Base-by-base conservation (phyloP, 2,113 vertebrate genomes). In the Vulpes vulpes region DNA sequence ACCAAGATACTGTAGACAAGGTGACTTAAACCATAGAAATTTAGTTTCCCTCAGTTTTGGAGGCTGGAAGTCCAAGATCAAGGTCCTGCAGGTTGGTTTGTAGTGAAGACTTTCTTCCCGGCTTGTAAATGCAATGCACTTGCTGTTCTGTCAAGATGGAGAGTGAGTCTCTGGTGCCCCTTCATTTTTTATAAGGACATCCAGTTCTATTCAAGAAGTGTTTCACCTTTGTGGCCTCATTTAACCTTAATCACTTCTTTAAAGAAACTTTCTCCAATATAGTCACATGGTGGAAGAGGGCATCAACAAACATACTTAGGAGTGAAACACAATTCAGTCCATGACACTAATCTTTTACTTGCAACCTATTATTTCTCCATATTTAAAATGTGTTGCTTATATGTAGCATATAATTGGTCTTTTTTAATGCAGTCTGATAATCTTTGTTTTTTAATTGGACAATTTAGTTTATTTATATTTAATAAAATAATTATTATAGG, bases 391-490 rank as follows among this genome's bases (percentile, higher is more conserved):
- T 78, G 25, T 88, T 43, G 11, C 20, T 82, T 60, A 5, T 87
- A 51, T 38, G 53, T 16, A 67, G 69, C 19, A 67, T 76, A 25
- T 27, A 74, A 88, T n/a, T 88, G 11, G 60, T 23, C 19, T 20
- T 55, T 79, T 71, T 83, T 89, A 84, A 84, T 64, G 10, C 23
- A 73, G 22, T 57, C 3, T 78, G n/a, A 79, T 23, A 92, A 49
- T 38, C 35, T 89, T 92, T 79, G 49, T 17, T 79, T 93, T 73
- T 92, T 69, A 83, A 91, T 60, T 92, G 17, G 43, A 79, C 4
- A 65, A 23, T 76, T 65, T 65, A 74, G 27, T 80, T 35, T n/a
- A 32, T 74, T 84, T 71, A 23, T n/a, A 89, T 84, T 79, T 78
- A 96, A 88, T 76, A 81, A 94, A 69, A 78, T 51, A 12, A 22